Evolutionary conservation across 2,797 vertebrate species (phyloP).

Genomic region (Dromococcyx pavoninus): DNA sequence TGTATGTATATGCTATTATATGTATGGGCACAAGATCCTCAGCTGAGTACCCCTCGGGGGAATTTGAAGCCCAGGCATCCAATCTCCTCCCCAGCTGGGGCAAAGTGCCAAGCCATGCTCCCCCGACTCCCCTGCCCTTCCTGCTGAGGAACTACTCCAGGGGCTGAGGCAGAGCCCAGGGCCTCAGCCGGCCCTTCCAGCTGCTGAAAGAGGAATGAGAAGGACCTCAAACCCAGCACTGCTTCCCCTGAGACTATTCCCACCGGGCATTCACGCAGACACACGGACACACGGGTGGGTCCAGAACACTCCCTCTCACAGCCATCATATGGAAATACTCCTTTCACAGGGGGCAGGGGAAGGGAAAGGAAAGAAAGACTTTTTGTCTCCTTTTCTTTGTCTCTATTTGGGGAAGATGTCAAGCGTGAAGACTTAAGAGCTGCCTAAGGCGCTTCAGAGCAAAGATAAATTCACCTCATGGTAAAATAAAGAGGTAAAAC

Average conservation of each 20-base stretch:
- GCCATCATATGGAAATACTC: not conserved
- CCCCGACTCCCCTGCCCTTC: too few species aligned
- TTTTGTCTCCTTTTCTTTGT: not conserved
- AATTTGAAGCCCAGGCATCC: not conserved
- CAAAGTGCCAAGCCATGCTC: rapidly evolving
- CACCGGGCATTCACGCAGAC: not conserved
- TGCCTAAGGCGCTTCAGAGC: not conserved
- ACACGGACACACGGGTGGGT: not conserved
- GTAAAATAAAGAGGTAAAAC: not conserved
- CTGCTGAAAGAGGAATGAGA: not conserved
- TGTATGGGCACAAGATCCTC: not conserved
- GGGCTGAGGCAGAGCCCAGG: not conserved
- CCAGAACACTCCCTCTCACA: not conserved
- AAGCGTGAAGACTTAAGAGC: not conserved
- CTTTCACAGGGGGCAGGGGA: not conserved
- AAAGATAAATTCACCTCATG: not conserved
- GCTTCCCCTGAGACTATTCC: not conserved
- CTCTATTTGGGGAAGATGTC: not conserved
- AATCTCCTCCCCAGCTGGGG: rapidly evolving
- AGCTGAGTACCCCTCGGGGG: not conserved
- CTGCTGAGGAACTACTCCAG: rapidly evolving
- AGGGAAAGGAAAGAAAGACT: not conserved
- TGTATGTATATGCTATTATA: not conserved
- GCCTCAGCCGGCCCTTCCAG: rapidly evolving
- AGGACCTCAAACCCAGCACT: not conserved